Evolutionary conservation across 2,888 invertebrate species (phyloP).

Genomic region (Myopa testacea): DNA sequence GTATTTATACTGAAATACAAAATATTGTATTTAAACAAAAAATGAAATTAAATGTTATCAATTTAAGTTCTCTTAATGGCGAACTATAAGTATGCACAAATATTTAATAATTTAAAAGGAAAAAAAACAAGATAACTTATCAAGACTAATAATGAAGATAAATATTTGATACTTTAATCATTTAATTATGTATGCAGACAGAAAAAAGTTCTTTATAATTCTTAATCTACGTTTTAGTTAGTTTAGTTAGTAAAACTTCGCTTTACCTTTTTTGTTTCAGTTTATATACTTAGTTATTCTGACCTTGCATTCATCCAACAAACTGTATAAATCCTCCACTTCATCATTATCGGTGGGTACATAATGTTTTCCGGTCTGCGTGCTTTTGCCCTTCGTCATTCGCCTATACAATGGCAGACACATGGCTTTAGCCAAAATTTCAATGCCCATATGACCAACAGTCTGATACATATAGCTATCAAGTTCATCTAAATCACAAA

Average conservation of each 20-base stretch:
- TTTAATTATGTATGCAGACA: background rate
- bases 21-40: background rate
- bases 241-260: no score
- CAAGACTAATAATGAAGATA: background rate
- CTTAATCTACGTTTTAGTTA: no score
- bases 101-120: no score
- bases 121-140: no score
- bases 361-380: slow-evolving; percentile 82
- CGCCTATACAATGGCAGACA: slow-evolving; percentile 89
- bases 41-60: background rate
- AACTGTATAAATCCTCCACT: slow-evolving; percentile 94
- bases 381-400: slow-evolving; percentile 86
- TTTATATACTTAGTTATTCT: slow-evolving; percentile 35
- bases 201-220: no score
- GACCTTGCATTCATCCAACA: slow-evolving; percentile 73
- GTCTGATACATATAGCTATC: slow-evolving; percentile 99
- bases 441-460: slow-evolving; percentile 95
- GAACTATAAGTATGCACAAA: no score
- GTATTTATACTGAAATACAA: no score
- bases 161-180: background rate
- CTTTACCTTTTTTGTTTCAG: no score
- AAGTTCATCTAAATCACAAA: slow-evolving; percentile 77
- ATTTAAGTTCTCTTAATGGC: background rate
- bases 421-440: slow-evolving; percentile 93
- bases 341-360: slow-evolving; percentile 88